Percentiles rank a stretch among this genome's conserved stretches.
Evolutionary conservation across 1,140 invertebrate genomes (phyloP).

Genomic region (Stegodyphus dumicola): DNA sequence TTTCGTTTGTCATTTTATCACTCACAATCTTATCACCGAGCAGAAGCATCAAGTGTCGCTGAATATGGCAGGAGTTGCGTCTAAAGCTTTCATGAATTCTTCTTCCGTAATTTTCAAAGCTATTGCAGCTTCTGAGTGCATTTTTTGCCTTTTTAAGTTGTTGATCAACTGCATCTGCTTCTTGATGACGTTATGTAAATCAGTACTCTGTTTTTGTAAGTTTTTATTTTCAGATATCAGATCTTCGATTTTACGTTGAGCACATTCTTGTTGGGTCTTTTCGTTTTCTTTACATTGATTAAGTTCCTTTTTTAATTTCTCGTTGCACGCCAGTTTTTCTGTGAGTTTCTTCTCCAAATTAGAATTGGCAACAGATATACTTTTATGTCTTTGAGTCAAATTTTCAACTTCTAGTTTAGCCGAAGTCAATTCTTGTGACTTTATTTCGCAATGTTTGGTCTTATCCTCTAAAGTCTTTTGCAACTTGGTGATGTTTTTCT

Average conservation of each 20-base stretch:
- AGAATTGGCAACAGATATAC: not conserved
- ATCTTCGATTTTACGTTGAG: constrained; percentile 4
- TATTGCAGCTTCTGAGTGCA: constrained; percentile 23
- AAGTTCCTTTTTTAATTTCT: constrained; percentile 6
- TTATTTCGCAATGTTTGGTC: not conserved
- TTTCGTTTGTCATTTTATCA: too few species aligned
- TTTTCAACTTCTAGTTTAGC: not conserved
- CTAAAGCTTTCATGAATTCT: constrained; percentile 20
- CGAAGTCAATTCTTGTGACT: not conserved
- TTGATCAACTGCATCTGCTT: constrained; percentile 36
- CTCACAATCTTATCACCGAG: too few species aligned
- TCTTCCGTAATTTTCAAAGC: constrained; percentile 6
- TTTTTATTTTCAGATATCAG: not conserved
- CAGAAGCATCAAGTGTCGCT: too few species aligned
- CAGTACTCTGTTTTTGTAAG: not conserved
- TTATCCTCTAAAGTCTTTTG: constrained; percentile 2
- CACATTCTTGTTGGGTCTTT: not conserved
- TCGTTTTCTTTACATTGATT: not conserved
- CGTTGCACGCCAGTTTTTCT: not conserved
- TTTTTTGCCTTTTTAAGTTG: constrained; percentile 31
- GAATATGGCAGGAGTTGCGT: not conserved
- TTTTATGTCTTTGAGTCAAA: not conserved
- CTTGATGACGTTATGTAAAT: not conserved
- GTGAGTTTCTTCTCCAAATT: constrained; percentile 8
- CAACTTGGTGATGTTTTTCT: not conserved